Conservation (phyloP, 2,797 vertebrate genomes). For the Microctenopoma stevenorrisi region DNA sequence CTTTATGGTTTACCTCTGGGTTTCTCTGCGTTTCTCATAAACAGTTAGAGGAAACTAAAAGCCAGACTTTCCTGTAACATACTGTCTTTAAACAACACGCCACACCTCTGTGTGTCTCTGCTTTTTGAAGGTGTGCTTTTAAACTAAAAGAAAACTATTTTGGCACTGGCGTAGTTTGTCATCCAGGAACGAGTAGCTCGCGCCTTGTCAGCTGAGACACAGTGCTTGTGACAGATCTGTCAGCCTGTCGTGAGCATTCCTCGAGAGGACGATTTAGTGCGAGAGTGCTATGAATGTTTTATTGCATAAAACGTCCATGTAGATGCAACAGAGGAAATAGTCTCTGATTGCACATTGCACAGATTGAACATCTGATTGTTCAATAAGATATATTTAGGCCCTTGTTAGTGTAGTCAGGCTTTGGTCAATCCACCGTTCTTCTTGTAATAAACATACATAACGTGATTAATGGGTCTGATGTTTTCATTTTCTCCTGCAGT, state of each 20-base stretch:
- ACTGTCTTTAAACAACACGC: background rate
- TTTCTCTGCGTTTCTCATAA: constrained; percentile 18
- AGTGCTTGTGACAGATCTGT: constrained; percentile 33
- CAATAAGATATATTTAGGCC: background rate
- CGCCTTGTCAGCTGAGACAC: constrained; percentile 25
- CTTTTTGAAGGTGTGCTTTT: constrained; percentile 12
- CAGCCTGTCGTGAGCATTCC: constrained; percentile 31
- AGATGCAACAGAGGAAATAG: background rate
- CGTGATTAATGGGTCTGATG: background rate
- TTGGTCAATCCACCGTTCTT: no score
- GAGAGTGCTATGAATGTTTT: constrained; percentile 14
- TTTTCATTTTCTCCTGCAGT: background rate
- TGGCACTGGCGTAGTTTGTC: constrained; percentile 20
- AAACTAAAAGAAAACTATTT: constrained; percentile 15
- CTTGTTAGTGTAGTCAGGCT: background rate
- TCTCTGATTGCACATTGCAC: no score
- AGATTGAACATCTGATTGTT: background rate
- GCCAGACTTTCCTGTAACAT: background rate
- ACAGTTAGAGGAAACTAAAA: constrained; percentile 19
- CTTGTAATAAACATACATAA: background rate
- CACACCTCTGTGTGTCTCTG: background rate
- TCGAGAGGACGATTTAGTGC: constrained; percentile 15
- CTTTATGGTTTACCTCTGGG: constrained; percentile 15
- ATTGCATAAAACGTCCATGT: constrained; percentile 2
- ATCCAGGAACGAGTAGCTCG: constrained; percentile 9